phyloP scores from a whole-genome alignment of 1,140 invertebrate genomes.

The Physella acuta region DNA sequence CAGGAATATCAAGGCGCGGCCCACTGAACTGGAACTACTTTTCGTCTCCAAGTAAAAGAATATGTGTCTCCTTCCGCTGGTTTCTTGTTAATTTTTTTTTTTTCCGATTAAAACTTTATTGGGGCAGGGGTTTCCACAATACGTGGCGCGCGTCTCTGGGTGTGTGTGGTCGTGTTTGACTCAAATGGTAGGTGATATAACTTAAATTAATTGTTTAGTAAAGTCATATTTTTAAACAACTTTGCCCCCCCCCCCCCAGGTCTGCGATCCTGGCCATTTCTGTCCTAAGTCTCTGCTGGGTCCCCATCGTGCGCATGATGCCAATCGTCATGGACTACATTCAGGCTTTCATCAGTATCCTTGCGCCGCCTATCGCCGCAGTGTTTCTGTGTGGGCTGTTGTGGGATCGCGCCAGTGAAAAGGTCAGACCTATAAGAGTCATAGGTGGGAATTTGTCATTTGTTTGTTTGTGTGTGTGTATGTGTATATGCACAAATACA shows the following conservation, averaged over 20 bases:
- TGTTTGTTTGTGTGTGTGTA: no score
- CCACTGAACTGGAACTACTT: conserved; percentile 1
- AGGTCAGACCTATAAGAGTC: conserved; percentile 4
- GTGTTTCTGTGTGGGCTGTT: conserved; percentile 6
- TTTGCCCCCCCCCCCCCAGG: neutral
- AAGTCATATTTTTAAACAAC: no score
- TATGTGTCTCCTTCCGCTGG: neutral
- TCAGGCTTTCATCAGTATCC: neutral
- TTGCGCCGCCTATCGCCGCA: conserved; percentile 8
- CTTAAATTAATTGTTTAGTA: no score
- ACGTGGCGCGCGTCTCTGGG: no score
- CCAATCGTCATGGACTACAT: neutral
- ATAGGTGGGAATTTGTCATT: no score
- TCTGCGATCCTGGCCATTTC: neutral
- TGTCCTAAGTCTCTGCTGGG: neutral
- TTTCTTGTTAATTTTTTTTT: no score
- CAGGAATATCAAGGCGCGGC: neutral
- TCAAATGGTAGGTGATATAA: no score
- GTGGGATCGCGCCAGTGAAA: conserved; percentile 10
- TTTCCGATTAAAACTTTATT: no score
- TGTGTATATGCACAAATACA: no score
- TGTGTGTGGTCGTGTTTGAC: no score
- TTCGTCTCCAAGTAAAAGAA: neutral
- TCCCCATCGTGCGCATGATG: neutral
- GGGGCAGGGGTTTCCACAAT: no score